phyloP scores from a whole-genome alignment of 2,113 vertebrate genomes.

The Neotoma lepida region DNA sequence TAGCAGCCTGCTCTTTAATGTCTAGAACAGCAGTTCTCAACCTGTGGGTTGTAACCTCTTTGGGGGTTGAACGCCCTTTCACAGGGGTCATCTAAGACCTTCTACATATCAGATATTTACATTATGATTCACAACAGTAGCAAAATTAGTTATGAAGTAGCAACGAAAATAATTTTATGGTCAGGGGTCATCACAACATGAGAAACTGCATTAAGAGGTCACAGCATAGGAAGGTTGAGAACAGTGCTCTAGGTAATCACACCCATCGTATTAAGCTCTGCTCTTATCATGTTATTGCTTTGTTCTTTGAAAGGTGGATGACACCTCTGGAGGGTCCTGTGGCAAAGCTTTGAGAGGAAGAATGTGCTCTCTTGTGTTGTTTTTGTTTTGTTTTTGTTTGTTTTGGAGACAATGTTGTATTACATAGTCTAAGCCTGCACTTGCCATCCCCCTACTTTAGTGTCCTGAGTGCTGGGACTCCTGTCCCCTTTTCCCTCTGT shows the following conservation, averaged over 20 bases:
- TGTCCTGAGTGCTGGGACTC: not conserved
- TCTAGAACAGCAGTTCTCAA: not conserved
- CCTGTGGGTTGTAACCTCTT: not conserved
- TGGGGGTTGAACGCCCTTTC: not conserved
- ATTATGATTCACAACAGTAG: not conserved
- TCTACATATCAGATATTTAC: not conserved
- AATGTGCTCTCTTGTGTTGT: not conserved
- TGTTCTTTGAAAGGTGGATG: not conserved
- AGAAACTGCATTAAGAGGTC: not conserved
- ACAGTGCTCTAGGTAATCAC: not conserved
- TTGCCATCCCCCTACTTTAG: too few species aligned
- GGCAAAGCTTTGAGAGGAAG: not conserved
- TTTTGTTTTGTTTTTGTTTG: not conserved
- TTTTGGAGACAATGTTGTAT: not conserved
- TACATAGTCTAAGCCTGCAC: too few species aligned
- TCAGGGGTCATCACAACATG: not conserved
- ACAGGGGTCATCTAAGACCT: not conserved
- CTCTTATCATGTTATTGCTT: not conserved
- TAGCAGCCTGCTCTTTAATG: not conserved
- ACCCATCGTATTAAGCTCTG: not conserved
- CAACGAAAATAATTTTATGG: not conserved
- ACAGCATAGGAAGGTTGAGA: not conserved
- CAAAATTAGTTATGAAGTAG: not conserved
- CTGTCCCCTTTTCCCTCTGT: not conserved
- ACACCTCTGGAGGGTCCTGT: not conserved